Percentiles rank a stretch among this genome's conserved stretches.
Conservation (phyloP, 2,888 invertebrate species). For the Schizaphis graminum region DNA sequence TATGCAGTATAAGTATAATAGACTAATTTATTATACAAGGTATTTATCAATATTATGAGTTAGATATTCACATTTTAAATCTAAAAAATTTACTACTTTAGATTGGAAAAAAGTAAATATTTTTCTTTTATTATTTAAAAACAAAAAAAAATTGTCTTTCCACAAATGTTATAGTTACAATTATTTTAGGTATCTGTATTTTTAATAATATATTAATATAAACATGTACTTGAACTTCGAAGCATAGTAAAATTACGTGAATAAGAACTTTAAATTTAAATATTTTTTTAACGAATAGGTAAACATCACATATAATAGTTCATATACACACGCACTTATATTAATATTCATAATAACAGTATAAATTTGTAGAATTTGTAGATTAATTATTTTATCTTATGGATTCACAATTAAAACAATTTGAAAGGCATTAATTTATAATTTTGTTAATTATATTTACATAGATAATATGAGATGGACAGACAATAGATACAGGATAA, state of each 20-base stretch:
- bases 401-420: not conserved
- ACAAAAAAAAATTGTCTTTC: not conserved
- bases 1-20: not conserved
- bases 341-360: not conserved
- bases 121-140: not conserved
- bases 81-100: not conserved
- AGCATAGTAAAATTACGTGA: not conserved
- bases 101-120: not conserved
- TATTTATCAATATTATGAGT: not conserved
- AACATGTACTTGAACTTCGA: not conserved
- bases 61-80: not conserved
- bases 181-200: not conserved
- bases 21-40: not conserved
- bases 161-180: not conserved
- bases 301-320: not conserved
- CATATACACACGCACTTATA: not conserved
- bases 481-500: not conserved
- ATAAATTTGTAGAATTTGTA: not conserved
- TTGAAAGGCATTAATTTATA: not conserved
- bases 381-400: not conserved
- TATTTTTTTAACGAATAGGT: not conserved
- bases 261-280: not conserved
- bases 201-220: not conserved
- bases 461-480: not conserved
- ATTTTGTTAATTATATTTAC: conserved; percentile 16